phyloP scores from a whole-genome alignment of 2,888 invertebrate species.

The Slavum lentiscoides region DNA sequence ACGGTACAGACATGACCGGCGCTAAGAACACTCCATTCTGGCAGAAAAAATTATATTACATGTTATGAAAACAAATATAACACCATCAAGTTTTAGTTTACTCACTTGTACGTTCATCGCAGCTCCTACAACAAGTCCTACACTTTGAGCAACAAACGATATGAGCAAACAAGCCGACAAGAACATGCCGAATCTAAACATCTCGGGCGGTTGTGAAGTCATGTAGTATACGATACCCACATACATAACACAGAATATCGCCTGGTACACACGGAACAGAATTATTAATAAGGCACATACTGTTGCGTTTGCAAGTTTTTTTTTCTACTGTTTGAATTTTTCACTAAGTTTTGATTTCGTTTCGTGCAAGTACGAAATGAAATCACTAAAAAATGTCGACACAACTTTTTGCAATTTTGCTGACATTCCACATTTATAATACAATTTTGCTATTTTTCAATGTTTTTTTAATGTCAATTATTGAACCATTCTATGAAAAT shows the following conservation, averaged over 20 bases:
- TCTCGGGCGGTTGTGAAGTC: constrained; percentile 88
- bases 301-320: too few species aligned
- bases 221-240: constrained; percentile 91
- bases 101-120: constrained; percentile 86
- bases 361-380: too few species aligned
- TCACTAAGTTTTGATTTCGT: too few species aligned
- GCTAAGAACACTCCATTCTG: constrained; percentile 95
- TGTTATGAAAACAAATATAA: not conserved
- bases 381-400: too few species aligned
- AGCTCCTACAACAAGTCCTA: constrained; percentile 92
- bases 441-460: too few species aligned
- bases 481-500: too few species aligned
- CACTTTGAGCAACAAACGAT: constrained; percentile 92
- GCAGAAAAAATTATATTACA: constrained; percentile 52
- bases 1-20: constrained; percentile 94
- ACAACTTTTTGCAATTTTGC: too few species aligned
- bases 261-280: constrained; percentile 65
- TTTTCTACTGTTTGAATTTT: too few species aligned
- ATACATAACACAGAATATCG: constrained; percentile 90
- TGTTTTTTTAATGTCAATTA: too few species aligned
- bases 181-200: constrained; percentile 85
- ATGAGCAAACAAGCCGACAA: constrained; percentile 84
- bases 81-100: not conserved
- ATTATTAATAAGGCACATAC: not conserved
- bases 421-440: not conserved